These are phyloP conservation scores for Panthera tigris DNA, from an alignment of 2,113 vertebrate genomes.

Conservation along the genomic window DNA sequence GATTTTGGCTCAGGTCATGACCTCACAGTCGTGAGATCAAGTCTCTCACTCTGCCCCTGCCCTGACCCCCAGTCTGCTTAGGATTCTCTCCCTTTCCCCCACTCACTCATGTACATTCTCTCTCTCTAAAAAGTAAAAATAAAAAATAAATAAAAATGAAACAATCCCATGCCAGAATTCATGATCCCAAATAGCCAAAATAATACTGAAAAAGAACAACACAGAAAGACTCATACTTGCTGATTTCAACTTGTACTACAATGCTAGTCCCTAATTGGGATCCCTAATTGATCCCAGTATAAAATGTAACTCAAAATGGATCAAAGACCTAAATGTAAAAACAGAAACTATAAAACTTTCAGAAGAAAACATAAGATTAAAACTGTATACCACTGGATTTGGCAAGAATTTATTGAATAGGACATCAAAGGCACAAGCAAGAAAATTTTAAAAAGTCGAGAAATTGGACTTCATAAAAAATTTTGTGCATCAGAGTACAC, in stretches of 20 bases:
- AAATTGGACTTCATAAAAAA: background rate
- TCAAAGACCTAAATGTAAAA: background rate
- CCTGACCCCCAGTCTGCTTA: too few relatives aligned
- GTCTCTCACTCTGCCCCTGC: too few relatives aligned
- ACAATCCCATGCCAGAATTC: background rate
- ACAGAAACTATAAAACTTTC: background rate
- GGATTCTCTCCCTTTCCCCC: too few relatives aligned
- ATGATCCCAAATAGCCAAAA: background rate
- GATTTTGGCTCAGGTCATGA: too few relatives aligned
- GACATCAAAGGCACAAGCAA: background rate
- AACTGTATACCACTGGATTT: background rate
- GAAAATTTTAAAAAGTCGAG: background rate
- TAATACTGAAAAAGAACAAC: background rate
- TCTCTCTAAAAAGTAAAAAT: too few relatives aligned
- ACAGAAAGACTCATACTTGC: background rate
- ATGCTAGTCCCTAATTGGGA: background rate
- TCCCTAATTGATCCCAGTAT: background rate
- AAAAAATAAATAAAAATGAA: too few relatives aligned
- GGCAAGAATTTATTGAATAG: background rate
- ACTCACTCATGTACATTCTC: too few relatives aligned
- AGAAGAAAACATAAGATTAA: background rate
- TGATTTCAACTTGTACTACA: background rate
- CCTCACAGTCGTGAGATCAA: too few relatives aligned
- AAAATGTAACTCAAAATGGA: background rate
- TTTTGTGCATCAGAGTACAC: background rate